These are phyloP conservation scores for Hozukius guyotensis DNA, from an alignment of 2,797 vertebrate species.

Conservation along the genomic window DNA sequence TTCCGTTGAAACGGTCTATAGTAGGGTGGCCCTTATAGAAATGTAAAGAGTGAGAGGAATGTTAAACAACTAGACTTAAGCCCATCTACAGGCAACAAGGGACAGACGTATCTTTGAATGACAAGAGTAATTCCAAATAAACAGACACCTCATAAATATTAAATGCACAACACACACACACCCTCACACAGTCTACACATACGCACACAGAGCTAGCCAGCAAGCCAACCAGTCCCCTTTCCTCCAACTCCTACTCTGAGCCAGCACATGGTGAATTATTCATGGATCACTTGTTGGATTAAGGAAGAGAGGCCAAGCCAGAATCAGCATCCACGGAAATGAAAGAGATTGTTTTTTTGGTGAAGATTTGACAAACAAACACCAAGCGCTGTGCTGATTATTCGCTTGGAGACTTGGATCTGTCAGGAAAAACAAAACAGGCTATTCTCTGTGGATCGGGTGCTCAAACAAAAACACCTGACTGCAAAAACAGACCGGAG, in stretches of 20 bases:
- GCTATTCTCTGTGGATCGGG: constrained; percentile 57
- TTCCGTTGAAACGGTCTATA: fast-evolving
- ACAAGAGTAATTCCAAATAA: constrained; percentile 63
- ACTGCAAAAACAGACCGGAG: constrained; percentile 41
- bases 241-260: constrained; percentile 44
- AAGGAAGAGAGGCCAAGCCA: constrained; percentile 54
- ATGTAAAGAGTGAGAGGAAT: neutral
- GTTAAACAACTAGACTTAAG: neutral
- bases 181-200: neutral
- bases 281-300: constrained; percentile 74
- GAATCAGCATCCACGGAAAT: constrained; percentile 50
- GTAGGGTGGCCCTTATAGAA: neutral
- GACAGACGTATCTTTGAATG: constrained; percentile 41
- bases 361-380: neutral
- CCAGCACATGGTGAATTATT: constrained; percentile 79
- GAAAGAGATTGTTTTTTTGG: constrained; percentile 15
- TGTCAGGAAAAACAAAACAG: constrained; percentile 40
- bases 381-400: neutral
- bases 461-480: constrained; percentile 53
- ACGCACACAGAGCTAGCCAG: neutral
- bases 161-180: constrained; percentile 45
- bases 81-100: constrained; percentile 1
- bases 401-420: constrained; percentile 27
- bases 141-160: constrained; percentile 66
- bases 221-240: constrained; percentile 32